A percentile compares a stretch with the other conserved stretches of the same genome.
Conservation (phyloP, 2,888 invertebrate species). For the Eupithecia dodoneata region DNA sequence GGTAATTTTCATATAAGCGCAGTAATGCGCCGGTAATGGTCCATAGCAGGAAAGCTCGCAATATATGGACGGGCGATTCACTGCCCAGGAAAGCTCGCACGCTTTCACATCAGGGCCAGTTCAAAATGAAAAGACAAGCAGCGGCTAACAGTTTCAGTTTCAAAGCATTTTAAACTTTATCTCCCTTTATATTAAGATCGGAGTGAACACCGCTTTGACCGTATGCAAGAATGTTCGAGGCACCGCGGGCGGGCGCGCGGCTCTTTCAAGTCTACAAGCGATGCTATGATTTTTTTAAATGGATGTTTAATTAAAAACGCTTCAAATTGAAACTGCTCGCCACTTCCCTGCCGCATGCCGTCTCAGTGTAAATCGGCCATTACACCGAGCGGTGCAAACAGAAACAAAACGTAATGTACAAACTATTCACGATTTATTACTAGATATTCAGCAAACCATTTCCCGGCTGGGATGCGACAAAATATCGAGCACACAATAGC, state of each 20-base stretch:
- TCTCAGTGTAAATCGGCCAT: neutral
- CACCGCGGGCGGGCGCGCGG: neutral
- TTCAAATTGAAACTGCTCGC: neutral
- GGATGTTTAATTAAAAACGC: neutral
- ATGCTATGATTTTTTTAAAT: neutral
- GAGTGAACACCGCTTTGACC: neutral
- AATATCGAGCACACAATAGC: constrained; percentile 55
- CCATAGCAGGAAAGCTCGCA: constrained; percentile 71
- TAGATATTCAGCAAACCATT: constrained; percentile 58
- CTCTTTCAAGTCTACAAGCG: neutral
- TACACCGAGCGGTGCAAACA: constrained; percentile 51
- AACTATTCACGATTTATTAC: constrained; percentile 65
- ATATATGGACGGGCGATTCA: constrained; percentile 56
- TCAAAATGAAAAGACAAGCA: neutral
- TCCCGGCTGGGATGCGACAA: constrained; percentile 49
- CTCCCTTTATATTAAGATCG: neutral
- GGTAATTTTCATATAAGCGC: constrained; percentile 70
- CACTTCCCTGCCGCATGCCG: neutral
- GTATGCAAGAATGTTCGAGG: neutral
- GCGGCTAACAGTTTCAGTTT: constrained; percentile 1
- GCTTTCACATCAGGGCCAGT: constrained; percentile 39
- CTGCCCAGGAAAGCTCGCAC: constrained; percentile 29
- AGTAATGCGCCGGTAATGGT: constrained; percentile 73
- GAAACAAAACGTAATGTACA: constrained; percentile 63
- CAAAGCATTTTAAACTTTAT: constrained; percentile 1